Base-by-base conservation (phyloP, 1,140 invertebrate genomes). In the Ceratitis capitata region DNA sequence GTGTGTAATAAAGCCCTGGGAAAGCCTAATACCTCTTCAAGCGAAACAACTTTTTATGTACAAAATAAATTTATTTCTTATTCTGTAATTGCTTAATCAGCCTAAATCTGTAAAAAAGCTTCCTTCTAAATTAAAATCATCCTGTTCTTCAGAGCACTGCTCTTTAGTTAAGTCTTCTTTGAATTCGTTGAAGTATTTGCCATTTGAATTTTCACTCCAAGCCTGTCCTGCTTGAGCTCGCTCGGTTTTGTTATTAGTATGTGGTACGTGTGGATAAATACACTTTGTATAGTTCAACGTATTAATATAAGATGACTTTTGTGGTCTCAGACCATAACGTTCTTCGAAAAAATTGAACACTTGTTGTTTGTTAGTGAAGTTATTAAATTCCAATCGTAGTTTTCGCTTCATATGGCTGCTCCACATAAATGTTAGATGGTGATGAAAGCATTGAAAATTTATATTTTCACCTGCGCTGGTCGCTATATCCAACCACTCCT, bases 371-470 rank as follows among this genome's bases (percentile, higher is more conserved):
- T 93, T 95, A 85, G 93, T 94, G 35, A 98, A 92, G 86, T 94
- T 94, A 93, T 98, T 98, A 89, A 98, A 98, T 82, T 95, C 92
- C 86, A 94, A 91, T 87, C 95, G 95, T 88, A 97, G 94, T 74
- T 94, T 91, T 87, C 95, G 96, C 6, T 94, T 93, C 86, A 98
- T 92, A 56, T 96, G 89, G 92, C 96, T 96, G 91, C 98, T 96
- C 87, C 97, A 92, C 98, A 99, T 99, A 90, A 98, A 98, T 64
- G 97, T 96, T 82, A 99, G 93, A 93, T 99, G 98, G 91, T 98
- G 97, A 92, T 99, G 98, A 89, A 98, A 97, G 90, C 94, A 95
- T 85, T 95, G 94, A 92, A 97, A 98, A 53, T 94, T 93, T 87
- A 95, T 91, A 93, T 94, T 90, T 89, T 93, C 86, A 88, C 90